These are phyloP conservation scores for Caenorhabditis japonica DNA, from an alignment of 2,888 invertebrate species.

Conservation along the genomic window DNA sequence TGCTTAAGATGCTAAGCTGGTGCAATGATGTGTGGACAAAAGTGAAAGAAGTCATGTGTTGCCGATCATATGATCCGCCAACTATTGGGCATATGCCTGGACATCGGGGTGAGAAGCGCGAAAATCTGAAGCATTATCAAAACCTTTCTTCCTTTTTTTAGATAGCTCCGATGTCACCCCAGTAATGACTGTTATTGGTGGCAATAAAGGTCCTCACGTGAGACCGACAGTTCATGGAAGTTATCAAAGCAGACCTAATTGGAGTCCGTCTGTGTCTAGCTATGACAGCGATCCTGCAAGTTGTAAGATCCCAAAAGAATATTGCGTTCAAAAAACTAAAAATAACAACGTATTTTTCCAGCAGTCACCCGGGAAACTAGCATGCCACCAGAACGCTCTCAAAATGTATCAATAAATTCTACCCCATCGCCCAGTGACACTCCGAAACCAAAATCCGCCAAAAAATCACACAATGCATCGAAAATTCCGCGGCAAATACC, in stretches of 20 bases:
- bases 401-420: not conserved
- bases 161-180: constrained; percentile 23
- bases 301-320: constrained; percentile 7
- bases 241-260: constrained; percentile 11
- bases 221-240: constrained; percentile 31
- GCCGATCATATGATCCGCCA: constrained; percentile 64
- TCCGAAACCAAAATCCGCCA: constrained; percentile 5
- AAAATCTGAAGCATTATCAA: not conserved
- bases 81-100: constrained; percentile 57
- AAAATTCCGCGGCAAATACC: constrained; percentile 38
- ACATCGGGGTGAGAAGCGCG: constrained; percentile 15
- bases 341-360: not conserved
- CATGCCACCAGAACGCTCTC: constrained; percentile 3
- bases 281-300: constrained; percentile 28
- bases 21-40: constrained; percentile 73
- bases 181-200: constrained; percentile 70
- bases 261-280: constrained; percentile 30
- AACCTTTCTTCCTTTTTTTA: too few relatives aligned
- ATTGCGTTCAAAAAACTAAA: not conserved
- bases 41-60: constrained; percentile 70
- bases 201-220: constrained; percentile 66
- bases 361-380: constrained; percentile 24
- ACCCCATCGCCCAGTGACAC: constrained; percentile 17
- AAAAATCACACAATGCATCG: constrained; percentile 7
- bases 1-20: constrained; percentile 66